Evolutionary conservation across 1,140 invertebrate species (phyloP).

Genomic region (Antheraea mylitta): DNA sequence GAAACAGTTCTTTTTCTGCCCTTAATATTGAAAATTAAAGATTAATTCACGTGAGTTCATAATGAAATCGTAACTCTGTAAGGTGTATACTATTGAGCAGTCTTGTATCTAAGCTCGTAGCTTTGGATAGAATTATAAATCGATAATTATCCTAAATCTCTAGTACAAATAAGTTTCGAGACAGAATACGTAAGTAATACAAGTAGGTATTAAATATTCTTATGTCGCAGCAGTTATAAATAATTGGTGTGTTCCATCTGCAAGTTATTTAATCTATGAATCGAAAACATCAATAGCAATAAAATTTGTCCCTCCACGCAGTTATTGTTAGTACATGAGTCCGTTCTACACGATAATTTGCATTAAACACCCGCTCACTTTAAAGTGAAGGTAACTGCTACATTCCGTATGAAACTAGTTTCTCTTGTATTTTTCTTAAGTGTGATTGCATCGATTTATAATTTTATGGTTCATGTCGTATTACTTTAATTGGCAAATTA

Average conservation of each 20-base stretch:
- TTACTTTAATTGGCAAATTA: neutral
- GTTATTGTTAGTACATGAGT: slow-evolving; percentile 8
- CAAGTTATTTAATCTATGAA: neutral
- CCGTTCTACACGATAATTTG: slow-evolving; percentile 14
- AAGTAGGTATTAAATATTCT: too few relatives aligned
- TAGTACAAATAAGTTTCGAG: too few relatives aligned
- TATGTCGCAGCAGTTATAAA: neutral
- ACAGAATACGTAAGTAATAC: too few relatives aligned
- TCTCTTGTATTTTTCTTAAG: neutral
- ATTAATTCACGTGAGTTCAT: too few relatives aligned
- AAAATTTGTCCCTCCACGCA: slow-evolving; percentile 13
- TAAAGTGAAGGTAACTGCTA: slow-evolving; percentile 5
- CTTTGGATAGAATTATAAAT: too few relatives aligned
- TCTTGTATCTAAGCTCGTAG: too few relatives aligned
- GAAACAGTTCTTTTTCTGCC: too few relatives aligned
- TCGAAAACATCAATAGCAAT: slow-evolving; percentile 11
- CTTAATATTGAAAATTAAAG: too few relatives aligned
- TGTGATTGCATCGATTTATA: neutral
- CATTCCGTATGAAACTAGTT: neutral
- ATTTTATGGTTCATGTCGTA: neutral
- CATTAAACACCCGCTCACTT: slow-evolving; percentile 18
- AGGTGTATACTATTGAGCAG: too few relatives aligned
- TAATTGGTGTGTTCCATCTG: neutral
- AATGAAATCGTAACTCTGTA: too few relatives aligned
- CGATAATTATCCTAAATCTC: too few relatives aligned